Conservation (phyloP, 2,113 vertebrate species). For the Pseudolaguvia tuberculata region DNA sequence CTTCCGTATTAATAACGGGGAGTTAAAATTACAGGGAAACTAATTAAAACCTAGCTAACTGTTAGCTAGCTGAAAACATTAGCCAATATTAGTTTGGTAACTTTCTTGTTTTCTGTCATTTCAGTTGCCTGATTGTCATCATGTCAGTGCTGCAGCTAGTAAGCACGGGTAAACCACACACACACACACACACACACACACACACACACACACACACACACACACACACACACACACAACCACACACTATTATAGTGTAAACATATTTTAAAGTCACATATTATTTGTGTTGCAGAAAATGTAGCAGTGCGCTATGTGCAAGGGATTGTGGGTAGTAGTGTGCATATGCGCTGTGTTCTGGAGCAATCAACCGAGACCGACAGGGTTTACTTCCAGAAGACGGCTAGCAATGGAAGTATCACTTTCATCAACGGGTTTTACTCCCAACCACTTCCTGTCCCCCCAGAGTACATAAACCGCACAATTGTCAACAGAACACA, state of each 20-base stretch:
- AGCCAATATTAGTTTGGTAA: neutral
- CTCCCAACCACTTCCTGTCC: fast-evolving
- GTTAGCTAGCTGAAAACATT: too few relatives aligned
- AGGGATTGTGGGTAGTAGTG: neutral
- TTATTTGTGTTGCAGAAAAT: neutral
- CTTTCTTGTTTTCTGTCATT: neutral
- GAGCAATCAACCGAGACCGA: fast-evolving
- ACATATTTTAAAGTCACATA: neutral
- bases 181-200: too few relatives aligned
- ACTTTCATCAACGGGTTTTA: constrained; percentile 32
- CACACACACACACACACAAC: neutral
- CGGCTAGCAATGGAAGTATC: fast-evolving
- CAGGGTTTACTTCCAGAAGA: constrained; percentile 23
- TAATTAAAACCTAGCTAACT: too few relatives aligned
- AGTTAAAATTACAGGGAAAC: too few relatives aligned
- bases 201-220: too few relatives aligned
- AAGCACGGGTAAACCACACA: constrained; percentile 7
- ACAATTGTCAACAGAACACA: neutral
- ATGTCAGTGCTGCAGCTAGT: neutral
- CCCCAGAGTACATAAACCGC: neutral
- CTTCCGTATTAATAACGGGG: too few relatives aligned
- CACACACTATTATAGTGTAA: too few relatives aligned
- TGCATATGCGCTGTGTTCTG: neutral
- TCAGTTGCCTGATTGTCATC: neutral
- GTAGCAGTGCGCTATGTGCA: neutral